Evolutionary conservation across 2,797 vertebrate genomes (phyloP).

Genomic region (Notamacropus eugenii): DNA sequence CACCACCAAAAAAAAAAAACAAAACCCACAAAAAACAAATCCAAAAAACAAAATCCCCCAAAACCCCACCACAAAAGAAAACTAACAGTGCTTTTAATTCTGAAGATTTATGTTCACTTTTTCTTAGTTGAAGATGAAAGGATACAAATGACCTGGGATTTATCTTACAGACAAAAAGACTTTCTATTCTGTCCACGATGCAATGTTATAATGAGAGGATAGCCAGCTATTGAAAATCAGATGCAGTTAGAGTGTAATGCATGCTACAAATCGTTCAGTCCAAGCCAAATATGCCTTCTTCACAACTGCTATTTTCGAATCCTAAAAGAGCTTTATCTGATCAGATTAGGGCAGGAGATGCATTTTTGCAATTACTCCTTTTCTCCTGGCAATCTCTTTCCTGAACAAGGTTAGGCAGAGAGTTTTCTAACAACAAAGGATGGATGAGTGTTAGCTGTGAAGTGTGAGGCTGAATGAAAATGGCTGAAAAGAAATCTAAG

Average conservation of each 20-base stretch:
- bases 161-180: conserved; percentile 45
- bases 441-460: conserved; percentile 80
- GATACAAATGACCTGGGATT: not conserved
- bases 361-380: conserved; percentile 39
- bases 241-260: conserved; percentile 46
- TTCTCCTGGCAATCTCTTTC: conserved; percentile 60
- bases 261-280: conserved; percentile 64
- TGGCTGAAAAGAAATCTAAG: conserved; percentile 87
- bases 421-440: conserved; percentile 85
- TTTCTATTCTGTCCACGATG: conserved; percentile 7
- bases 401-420: conserved; percentile 71
- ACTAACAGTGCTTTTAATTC: conserved; percentile 50
- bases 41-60: too few relatives aligned
- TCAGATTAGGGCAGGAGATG: conserved; percentile 52
- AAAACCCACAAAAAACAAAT: not conserved
- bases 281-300: conserved; percentile 65
- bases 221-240: not conserved
- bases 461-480: conserved; percentile 86
- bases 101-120: conserved; percentile 32
- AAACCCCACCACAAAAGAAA: conserved; percentile 4
- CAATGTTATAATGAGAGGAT: conserved; percentile 50
- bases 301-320: conserved; percentile 59
- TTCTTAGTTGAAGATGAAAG: conserved; percentile 44
- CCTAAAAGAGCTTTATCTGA: conserved; percentile 33
- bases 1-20: not conserved